Conservation (phyloP, 2,797 vertebrate genomes). For the Naso thynnoides region DNA sequence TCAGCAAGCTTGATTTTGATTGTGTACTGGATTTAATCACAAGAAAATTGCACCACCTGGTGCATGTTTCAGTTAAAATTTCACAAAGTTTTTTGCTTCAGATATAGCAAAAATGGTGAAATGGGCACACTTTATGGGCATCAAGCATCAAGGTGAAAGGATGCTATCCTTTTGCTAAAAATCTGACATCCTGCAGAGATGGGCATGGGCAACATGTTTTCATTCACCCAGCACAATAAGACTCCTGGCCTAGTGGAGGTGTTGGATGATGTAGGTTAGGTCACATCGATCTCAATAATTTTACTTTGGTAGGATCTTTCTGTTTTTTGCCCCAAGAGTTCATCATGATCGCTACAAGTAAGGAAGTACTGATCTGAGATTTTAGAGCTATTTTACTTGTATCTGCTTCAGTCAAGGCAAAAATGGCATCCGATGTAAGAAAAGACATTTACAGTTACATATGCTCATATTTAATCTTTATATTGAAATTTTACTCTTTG, state of each 20-base stretch:
- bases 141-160: background rate
- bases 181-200: background rate
- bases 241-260: background rate
- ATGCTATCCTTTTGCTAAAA: background rate
- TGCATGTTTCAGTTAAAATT: background rate
- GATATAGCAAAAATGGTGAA: background rate
- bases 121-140: background rate
- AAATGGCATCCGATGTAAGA: background rate
- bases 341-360: background rate
- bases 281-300: too few species aligned
- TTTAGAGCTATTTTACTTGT: background rate
- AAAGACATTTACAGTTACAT: background rate
- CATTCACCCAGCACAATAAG: background rate
- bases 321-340: conserved; percentile 1
- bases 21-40: background rate
- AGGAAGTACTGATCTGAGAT: background rate
- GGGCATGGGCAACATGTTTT: background rate
- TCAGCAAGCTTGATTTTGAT: background rate
- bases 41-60: background rate
- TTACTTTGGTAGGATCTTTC: too few species aligned
- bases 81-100: background rate
- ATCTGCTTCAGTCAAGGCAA: background rate
- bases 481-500: too few species aligned
- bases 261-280: background rate
- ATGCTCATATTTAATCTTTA: too few species aligned